phyloP scores from a whole-genome alignment of 2,888 invertebrate genomes.

The Vesta saturnalis region DNA sequence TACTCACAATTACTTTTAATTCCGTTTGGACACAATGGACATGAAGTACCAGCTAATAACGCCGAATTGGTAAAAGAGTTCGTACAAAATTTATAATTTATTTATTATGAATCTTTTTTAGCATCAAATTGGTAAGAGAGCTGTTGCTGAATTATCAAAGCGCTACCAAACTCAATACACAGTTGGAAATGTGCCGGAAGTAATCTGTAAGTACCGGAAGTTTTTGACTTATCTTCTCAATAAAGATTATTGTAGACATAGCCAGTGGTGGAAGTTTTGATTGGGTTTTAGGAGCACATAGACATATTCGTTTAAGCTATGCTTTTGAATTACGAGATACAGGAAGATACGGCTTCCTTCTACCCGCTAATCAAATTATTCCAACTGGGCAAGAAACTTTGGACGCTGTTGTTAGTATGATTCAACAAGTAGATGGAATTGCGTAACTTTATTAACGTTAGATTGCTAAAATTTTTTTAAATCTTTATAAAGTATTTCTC shows the following conservation, averaged over 20 bases:
- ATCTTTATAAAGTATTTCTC: too few species aligned
- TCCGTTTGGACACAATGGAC: constrained; percentile 72
- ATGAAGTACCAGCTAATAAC: constrained; percentile 65
- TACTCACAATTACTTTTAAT: constrained; percentile 74
- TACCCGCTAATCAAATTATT: constrained; percentile 73
- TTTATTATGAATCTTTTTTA: too few species aligned
- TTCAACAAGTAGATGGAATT: constrained; percentile 48
- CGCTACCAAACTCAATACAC: constrained; percentile 60
- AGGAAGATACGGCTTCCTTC: constrained; percentile 71
- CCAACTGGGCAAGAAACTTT: constrained; percentile 73
- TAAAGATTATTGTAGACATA: constrained; percentile 21
- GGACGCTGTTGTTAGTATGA: constrained; percentile 66
- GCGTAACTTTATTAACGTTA: too few species aligned
- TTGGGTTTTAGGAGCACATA: constrained; percentile 78
- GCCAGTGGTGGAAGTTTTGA: constrained; percentile 69
- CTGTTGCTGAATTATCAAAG: constrained; percentile 53
- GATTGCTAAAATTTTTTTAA: too few species aligned
- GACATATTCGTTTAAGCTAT: too few species aligned
- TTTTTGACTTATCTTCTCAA: neutral
- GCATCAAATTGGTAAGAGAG: constrained; percentile 55
- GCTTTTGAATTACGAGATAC: constrained; percentile 74
- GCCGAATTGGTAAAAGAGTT: constrained; percentile 63
- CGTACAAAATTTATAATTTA: too few species aligned
- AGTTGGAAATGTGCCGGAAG: constrained; percentile 63
- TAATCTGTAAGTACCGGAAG: constrained; percentile 62